phyloP scores from a whole-genome alignment of 2,113 vertebrate genomes.

The Microtus ochrogaster region DNA sequence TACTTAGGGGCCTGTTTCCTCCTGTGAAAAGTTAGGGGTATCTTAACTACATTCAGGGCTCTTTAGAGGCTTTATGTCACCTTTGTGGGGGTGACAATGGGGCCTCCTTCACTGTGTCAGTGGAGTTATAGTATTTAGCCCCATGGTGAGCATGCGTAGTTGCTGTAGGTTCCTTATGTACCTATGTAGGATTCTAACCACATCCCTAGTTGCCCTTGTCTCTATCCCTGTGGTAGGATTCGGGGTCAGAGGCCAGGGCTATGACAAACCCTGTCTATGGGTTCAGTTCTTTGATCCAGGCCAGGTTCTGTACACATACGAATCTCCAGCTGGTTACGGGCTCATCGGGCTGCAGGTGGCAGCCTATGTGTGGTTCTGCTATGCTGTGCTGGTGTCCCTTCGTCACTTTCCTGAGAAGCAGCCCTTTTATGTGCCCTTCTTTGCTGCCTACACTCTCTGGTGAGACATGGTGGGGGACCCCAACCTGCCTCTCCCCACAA shows the following conservation, averaged over 20 bases:
- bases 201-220: neutral
- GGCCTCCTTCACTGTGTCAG: neutral
- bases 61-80: neutral
- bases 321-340: conserved; percentile 94
- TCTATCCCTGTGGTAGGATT: neutral
- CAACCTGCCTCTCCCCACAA: neutral
- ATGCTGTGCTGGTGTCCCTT: conserved; percentile 92
- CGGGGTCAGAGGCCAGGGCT: conserved; percentile 23
- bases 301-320: conserved; percentile 94
- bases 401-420: conserved; percentile 95
- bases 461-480: conserved; percentile 81
- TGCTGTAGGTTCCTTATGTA: neutral
- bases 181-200: neutral
- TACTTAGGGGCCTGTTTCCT: neutral
- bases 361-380: conserved; percentile 96
- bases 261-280: conserved; percentile 43
- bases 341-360: conserved; percentile 94
- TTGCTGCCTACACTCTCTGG: conserved; percentile 95
- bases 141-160: neutral
- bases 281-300: conserved; percentile 95
- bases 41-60: neutral
- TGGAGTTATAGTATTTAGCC: neutral
- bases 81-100: conserved; percentile 4
- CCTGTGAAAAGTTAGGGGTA: conserved; percentile 1
- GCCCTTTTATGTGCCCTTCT: conserved; percentile 95